Evolutionary conservation across 2,797 vertebrate species (phyloP), one percentile per base, ranked within the genome.

Genomic region (Emys orbicularis): DNA sequence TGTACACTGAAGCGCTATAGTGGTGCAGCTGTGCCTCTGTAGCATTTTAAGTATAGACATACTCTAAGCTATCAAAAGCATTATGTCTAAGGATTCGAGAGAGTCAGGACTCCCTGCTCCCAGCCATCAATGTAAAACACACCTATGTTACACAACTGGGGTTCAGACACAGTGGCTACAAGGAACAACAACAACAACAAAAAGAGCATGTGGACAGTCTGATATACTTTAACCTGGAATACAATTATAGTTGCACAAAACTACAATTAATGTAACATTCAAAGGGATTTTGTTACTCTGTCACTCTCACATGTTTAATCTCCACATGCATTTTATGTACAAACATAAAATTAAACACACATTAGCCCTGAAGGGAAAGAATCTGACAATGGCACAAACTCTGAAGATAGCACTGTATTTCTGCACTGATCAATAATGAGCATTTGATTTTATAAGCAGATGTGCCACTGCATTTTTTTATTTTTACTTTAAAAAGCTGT

Each of bases 341-440:
- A 97, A 96, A 96, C 34, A 85, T 0, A 56, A 97, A 94, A 91
- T 94, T 93, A 97, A 93, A 86, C 34, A 92, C 65, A 92, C 84
- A 76, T 96, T 95, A 93, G 49, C 50, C 57, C 81, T 89, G 44
- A 86, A 83, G 80, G 80, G 59, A 37, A 96, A 95, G 88, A 88
- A 92, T 94, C 61, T 9, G 44, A 91, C 6, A 82, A 81, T 12
- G 76, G 65, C 59, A 81, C 80, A 44, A 86, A 90, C 29, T 91
- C 91, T 77, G 86, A 81, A 93, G 87, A 87, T 88, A 87, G 54
- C 89, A 92, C 23, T 89, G 89, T 93, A 54, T 80, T 87, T 65
- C 68, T 97, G 72, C 83, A 87, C 65, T 6, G 0, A 82, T 80
- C 90, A 86, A 80, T 88, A 96, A 92, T 84, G 84, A 92, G 82